phyloP scores from a whole-genome alignment of 2,113 vertebrate genomes.

The Phrynosoma platyrhinos region DNA sequence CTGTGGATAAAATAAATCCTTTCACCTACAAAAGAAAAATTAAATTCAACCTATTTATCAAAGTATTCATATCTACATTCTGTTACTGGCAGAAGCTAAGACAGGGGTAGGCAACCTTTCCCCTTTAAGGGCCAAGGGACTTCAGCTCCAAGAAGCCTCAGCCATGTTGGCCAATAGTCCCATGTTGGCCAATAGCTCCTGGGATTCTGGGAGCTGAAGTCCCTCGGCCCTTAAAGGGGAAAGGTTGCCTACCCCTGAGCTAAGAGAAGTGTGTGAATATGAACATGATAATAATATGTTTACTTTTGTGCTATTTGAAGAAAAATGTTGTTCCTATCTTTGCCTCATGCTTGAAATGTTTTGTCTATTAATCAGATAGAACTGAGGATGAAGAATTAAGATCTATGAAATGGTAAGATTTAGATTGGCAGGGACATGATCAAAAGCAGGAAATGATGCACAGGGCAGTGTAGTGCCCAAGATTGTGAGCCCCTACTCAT shows the following conservation, averaged over 20 bases:
- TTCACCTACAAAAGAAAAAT: not conserved
- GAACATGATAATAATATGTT: not conserved
- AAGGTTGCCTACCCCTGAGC: too few species aligned
- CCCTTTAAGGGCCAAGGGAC: too few species aligned
- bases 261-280: conserved; percentile 20
- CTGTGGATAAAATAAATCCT: not conserved
- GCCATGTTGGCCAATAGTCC: too few species aligned
- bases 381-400: conserved; percentile 21
- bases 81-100: not conserved
- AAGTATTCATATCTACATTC: not conserved
- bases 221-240: too few species aligned
- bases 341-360: not conserved
- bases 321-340: not conserved
- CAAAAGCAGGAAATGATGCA: too few species aligned
- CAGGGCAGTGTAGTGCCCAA: too few species aligned
- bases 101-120: too few species aligned
- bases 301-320: not conserved
- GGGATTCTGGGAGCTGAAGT: too few species aligned
- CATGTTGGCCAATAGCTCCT: too few species aligned
- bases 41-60: not conserved
- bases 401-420: conserved; percentile 3
- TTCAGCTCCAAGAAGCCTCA: too few species aligned
- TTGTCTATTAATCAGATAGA: not conserved
- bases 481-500: not conserved
- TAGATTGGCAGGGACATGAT: not conserved